Conservation (phyloP, 2,888 invertebrate genomes). For the Mystacides longicornis region DNA sequence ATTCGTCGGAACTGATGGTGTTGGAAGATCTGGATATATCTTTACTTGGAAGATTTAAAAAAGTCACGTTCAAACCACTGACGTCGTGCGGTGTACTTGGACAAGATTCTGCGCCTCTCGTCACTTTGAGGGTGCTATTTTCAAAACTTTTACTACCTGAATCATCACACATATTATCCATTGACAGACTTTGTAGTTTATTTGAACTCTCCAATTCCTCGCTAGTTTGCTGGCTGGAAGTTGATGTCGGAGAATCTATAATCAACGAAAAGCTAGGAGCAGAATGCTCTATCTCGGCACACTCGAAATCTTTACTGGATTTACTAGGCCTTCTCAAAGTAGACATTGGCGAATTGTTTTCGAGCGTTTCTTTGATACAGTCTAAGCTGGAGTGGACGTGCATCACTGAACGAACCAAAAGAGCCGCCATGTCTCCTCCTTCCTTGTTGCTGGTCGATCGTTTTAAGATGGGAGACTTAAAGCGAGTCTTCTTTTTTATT, state of each 20-base stretch:
- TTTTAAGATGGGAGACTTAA: slow-evolving; percentile 40
- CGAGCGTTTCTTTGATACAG: slow-evolving; percentile 50
- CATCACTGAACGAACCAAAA: slow-evolving; percentile 58
- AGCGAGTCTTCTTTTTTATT: slow-evolving; percentile 39
- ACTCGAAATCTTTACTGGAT: slow-evolving; percentile 9
- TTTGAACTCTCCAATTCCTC: not conserved
- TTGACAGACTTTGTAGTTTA: slow-evolving; percentile 38
- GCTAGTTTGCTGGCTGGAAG: not conserved
- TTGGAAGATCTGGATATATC: slow-evolving; percentile 33
- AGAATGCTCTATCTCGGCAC: slow-evolving; percentile 9
- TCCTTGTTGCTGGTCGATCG: slow-evolving; percentile 41
- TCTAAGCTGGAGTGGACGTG: slow-evolving; percentile 52
- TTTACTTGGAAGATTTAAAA: slow-evolving; percentile 37
- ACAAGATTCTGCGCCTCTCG: slow-evolving; percentile 37
- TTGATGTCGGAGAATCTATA: slow-evolving; percentile 14
- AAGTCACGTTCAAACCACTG: slow-evolving; percentile 36
- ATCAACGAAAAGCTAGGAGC: slow-evolving; percentile 18
- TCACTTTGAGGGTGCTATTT: slow-evolving; percentile 13
- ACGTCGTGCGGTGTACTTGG: slow-evolving; percentile 37
- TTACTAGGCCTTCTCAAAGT: slow-evolving; percentile 41
- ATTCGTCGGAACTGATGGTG: slow-evolving; percentile 39
- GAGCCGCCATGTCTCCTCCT: slow-evolving; percentile 57
- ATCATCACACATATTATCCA: slow-evolving; percentile 35
- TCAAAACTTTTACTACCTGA: slow-evolving; percentile 28
- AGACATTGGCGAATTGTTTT: slow-evolving; percentile 42